Evolutionary conservation across 2,888 invertebrate genomes (phyloP).

Genomic region (Meliscaeva auricollis): DNA sequence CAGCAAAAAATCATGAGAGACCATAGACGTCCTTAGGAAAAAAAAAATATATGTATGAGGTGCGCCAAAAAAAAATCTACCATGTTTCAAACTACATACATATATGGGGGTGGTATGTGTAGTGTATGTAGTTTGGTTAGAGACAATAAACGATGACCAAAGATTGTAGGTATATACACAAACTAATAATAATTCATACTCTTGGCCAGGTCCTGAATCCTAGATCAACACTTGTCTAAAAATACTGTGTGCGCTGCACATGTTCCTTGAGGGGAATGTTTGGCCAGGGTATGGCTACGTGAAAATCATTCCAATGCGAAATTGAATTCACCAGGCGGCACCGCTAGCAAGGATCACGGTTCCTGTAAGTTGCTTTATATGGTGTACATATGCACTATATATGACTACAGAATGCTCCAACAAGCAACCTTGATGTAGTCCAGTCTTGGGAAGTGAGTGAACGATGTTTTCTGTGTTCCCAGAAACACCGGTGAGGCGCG

Average conservation of each 20-base stretch:
- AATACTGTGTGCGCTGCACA: conserved; percentile 43
- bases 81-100: neutral
- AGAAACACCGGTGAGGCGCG: neutral
- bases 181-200: conserved; percentile 75
- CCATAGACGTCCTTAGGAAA: neutral
- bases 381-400: neutral
- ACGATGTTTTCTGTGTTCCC: conserved; percentile 37
- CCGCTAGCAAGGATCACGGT: conserved; percentile 30
- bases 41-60: neutral
- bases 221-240: conserved; percentile 65
- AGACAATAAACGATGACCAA: conserved; percentile 66
- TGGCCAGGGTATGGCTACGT: conserved; percentile 52
- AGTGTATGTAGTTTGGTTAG: neutral
- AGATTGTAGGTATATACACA: conserved; percentile 27
- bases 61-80: neutral
- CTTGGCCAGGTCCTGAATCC: conserved; percentile 54
- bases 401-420: neutral
- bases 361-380: conserved; percentile 11
- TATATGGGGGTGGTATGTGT: neutral
- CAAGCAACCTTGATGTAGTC: conserved; percentile 45
- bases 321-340: conserved; percentile 68
- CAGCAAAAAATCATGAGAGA: conserved; percentile 10
- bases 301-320: conserved; percentile 74
- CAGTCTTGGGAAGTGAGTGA: conserved; percentile 55
- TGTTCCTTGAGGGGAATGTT: conserved; percentile 36